A percentile compares a stretch with the other conserved stretches of the same genome.
Conservation (phyloP, 2,888 invertebrate genomes). For the Orthosia gracilis region DNA sequence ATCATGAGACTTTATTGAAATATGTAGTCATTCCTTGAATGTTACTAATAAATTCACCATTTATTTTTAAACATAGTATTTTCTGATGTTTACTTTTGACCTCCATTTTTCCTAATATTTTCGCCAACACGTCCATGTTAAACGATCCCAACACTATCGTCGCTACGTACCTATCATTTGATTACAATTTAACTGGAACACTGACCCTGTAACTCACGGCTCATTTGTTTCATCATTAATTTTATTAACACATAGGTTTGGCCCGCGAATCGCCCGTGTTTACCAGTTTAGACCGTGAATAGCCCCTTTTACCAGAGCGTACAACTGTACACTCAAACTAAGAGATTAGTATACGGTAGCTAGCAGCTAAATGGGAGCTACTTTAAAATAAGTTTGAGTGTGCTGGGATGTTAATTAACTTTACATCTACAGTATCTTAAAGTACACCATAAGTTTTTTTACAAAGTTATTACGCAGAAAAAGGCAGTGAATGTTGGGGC, state of each 20-base stretch:
- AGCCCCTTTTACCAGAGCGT: slow-evolving; percentile 15
- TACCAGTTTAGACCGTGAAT: slow-evolving; percentile 36
- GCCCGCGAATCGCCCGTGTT: slow-evolving; percentile 41
- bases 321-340: slow-evolving; percentile 3
- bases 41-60: too few species aligned
- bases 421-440: too few species aligned
- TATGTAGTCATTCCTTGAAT: too few species aligned
- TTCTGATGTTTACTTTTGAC: too few species aligned
- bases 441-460: too few species aligned
- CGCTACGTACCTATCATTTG: not conserved
- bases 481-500: too few species aligned
- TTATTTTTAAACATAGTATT: too few species aligned
- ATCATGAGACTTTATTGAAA: not conserved
- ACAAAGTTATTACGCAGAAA: too few species aligned
- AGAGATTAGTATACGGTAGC: not conserved
- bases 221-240: slow-evolving; percentile 44
- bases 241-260: slow-evolving; percentile 39
- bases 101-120: not conserved
- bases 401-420: too few species aligned
- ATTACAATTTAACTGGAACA: slow-evolving; percentile 38
- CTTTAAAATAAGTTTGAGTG: not conserved
- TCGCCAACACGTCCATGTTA: not conserved
- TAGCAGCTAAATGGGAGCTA: not conserved
- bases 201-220: slow-evolving; percentile 28
- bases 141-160: not conserved